Evolutionary conservation across 2,888 invertebrate genomes (phyloP).

Genomic region (Flexamia atlantica): DNA sequence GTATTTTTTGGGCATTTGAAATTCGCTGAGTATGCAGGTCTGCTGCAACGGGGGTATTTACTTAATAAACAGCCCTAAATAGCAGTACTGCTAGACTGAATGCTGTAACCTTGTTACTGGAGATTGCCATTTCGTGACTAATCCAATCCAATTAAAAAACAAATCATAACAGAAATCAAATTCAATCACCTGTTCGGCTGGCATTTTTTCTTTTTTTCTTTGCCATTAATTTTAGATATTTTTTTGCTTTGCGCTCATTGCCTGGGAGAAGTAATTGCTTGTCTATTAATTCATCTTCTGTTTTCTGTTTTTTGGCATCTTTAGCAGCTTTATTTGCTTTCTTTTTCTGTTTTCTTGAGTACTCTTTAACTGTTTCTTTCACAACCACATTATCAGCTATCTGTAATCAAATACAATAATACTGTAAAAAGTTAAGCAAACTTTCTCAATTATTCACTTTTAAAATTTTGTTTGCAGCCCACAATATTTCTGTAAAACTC

Average conservation of each 20-base stretch:
- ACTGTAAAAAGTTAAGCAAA: too few relatives aligned
- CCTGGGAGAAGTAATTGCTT: constrained; percentile 57
- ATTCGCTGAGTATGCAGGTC: too few relatives aligned
- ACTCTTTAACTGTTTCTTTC: constrained; percentile 44
- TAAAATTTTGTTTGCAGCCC: too few relatives aligned
- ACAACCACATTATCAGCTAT: constrained; percentile 47
- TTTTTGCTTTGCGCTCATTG: constrained; percentile 59
- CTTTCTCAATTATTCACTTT: too few relatives aligned
- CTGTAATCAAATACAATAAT: constrained; percentile 29
- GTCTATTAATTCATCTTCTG: constrained; percentile 40
- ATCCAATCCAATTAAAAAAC: too few relatives aligned
- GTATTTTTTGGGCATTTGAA: too few relatives aligned
- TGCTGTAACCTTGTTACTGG: too few relatives aligned
- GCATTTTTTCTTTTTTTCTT: constrained; percentile 72
- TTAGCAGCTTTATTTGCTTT: constrained; percentile 20
- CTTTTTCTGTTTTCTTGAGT: constrained; percentile 16
- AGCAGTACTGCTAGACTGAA: too few relatives aligned
- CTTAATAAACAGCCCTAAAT: too few relatives aligned
- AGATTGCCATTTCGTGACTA: too few relatives aligned
- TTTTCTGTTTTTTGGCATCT: constrained; percentile 32
- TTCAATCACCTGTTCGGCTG: constrained; percentile 68
- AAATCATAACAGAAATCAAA: not conserved
- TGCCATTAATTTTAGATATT: constrained; percentile 64
- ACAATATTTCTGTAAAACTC: too few relatives aligned
- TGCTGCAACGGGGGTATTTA: too few relatives aligned